Evolutionary conservation across 2,888 invertebrate genomes (phyloP).

Genomic region (Eugnorisma glareosa): DNA sequence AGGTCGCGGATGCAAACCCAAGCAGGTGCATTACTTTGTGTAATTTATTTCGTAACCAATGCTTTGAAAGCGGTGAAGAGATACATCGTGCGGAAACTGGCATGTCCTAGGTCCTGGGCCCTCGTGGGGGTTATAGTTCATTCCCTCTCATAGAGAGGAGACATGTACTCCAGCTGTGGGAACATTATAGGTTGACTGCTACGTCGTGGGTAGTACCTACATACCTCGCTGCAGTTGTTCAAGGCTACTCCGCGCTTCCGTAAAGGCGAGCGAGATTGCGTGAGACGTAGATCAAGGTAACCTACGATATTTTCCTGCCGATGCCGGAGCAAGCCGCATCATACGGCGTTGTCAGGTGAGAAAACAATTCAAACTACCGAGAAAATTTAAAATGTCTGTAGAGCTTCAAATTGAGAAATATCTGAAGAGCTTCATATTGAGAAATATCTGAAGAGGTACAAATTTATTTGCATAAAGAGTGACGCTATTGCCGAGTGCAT

Average conservation of each 20-base stretch:
- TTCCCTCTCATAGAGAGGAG: not conserved
- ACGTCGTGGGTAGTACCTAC: not conserved
- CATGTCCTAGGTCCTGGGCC: not conserved
- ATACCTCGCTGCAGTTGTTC: conserved; percentile 8
- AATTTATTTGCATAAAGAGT: not conserved
- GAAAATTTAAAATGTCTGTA: conserved; percentile 14
- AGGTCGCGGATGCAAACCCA: conserved; percentile 1
- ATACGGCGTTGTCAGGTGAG: conserved; percentile 5
- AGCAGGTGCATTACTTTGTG: not conserved
- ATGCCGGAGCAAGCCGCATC: not conserved
- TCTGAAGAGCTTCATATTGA: not conserved
- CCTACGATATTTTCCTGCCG: not conserved
- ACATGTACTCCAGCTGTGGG: not conserved
- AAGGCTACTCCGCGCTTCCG: conserved; percentile 11
- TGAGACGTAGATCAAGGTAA: conserved; percentile 40
- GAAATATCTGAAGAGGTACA: not conserved
- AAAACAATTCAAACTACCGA: conserved; percentile 14
- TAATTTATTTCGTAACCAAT: not conserved
- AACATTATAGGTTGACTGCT: not conserved
- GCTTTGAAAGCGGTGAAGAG: not conserved
- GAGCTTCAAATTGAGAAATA: not conserved
- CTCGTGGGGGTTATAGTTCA: not conserved
- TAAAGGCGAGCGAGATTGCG: conserved; percentile 30
- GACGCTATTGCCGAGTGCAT: not conserved
- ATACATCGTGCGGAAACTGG: not conserved